Conservation (phyloP, 1,140 invertebrate species). For the Frieseomelitta varia region DNA sequence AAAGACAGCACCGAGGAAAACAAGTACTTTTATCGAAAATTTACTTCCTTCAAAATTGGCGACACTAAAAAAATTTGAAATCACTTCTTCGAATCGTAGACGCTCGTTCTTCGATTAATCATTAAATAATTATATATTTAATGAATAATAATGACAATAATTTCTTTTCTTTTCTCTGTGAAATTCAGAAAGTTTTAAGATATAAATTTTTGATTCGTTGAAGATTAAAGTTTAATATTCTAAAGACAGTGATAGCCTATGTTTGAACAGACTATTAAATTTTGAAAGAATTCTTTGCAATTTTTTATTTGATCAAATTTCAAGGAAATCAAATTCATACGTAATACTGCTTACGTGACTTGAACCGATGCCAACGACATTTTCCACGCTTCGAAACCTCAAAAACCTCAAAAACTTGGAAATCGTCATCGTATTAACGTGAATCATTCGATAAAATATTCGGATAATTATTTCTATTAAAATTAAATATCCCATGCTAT, state of each 20-base stretch:
- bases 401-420: constrained; percentile 39
- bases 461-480: neutral
- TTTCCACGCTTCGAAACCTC: constrained; percentile 17
- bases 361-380: constrained; percentile 57
- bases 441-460: neutral
- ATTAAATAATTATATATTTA: too few relatives aligned
- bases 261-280: constrained; percentile 21
- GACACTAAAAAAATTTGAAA: neutral
- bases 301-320: constrained; percentile 41
- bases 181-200: neutral
- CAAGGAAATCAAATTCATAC: constrained; percentile 49
- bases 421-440: constrained; percentile 46
- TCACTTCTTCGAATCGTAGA: neutral
- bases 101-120: neutral
- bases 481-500: neutral
- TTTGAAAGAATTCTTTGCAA: constrained; percentile 37
- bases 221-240: neutral
- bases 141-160: too few relatives aligned
- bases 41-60: neutral
- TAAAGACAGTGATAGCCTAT: too few relatives aligned
- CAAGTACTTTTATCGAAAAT: neutral
- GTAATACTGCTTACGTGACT: constrained; percentile 42
- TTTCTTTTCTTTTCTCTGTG: neutral
- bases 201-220: too few relatives aligned
- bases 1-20: neutral